Evolutionary conservation across 2,113 vertebrate genomes (phyloP).

Genomic region (Psammodynastes pulverulentus): DNA sequence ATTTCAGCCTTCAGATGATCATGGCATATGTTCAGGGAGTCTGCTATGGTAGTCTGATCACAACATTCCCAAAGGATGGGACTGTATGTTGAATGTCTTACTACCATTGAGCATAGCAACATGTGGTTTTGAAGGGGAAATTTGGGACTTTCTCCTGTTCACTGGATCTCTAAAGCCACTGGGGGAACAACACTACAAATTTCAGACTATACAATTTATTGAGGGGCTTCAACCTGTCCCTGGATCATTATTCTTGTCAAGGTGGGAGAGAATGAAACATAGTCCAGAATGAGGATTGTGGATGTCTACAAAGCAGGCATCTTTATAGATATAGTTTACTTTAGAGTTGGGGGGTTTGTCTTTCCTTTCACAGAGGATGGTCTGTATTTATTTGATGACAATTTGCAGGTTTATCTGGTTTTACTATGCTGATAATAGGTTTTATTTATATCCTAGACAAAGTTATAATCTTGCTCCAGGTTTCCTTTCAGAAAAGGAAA

Average conservation of each 20-base stretch:
- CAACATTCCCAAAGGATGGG: constrained; percentile 3
- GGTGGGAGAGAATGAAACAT: constrained; percentile 5
- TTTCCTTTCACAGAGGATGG: not conserved
- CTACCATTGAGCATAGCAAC: not conserved
- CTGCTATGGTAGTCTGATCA: not conserved
- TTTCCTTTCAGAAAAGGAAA: not conserved
- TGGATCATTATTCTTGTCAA: constrained; percentile 12
- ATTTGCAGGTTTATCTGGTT: not conserved
- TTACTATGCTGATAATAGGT: not conserved
- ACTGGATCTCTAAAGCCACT: not conserved
- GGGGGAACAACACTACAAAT: not conserved
- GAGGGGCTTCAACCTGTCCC: not conserved
- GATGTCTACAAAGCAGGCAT: not conserved
- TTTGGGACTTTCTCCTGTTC: not conserved
- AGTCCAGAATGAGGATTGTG: not conserved
- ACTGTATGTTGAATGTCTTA: not conserved
- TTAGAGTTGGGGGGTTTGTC: not conserved
- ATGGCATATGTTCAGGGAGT: not conserved
- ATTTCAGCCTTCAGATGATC: not conserved
- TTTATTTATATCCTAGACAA: not conserved
- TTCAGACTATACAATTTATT: constrained; percentile 30
- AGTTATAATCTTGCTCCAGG: not conserved
- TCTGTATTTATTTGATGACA: not conserved
- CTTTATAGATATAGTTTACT: not conserved
- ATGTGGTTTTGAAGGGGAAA: not conserved